Percentiles rank a stretch among this genome's conserved stretches.
Evolutionary conservation across 2,113 vertebrate genomes (phyloP).

Genomic region (Periophthalmus modestus): DNA sequence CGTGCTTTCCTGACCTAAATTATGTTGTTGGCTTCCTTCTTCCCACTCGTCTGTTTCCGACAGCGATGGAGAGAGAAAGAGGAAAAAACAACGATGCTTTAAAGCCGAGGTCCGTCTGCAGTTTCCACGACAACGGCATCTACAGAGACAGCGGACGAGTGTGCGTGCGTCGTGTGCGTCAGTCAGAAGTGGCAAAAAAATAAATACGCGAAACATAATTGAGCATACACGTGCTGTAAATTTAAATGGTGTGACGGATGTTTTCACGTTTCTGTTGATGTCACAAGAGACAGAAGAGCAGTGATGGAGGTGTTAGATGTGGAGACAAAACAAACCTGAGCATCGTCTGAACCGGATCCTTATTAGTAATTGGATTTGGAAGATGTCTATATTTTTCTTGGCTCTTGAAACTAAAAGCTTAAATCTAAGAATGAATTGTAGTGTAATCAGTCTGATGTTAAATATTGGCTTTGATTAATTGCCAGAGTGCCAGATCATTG

Average conservation of each 20-base stretch:
- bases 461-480: background rate
- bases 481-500: too few species aligned
- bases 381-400: too few species aligned
- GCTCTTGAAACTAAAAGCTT: too few species aligned
- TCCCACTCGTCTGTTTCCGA: slow-evolving; percentile 18
- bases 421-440: background rate
- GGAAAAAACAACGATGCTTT: slow-evolving; percentile 4
- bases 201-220: slow-evolving; percentile 21
- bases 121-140: slow-evolving; percentile 74
- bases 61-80: slow-evolving; percentile 1
- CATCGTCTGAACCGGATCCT: background rate
- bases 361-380: background rate
- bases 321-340: too few species aligned
- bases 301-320: background rate
- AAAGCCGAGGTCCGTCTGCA: slow-evolving; percentile 47
- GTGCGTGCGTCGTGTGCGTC: slow-evolving; percentile 20
- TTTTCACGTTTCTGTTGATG: background rate
- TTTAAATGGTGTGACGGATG: background rate
- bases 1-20: slow-evolving; percentile 42
- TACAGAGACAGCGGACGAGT: slow-evolving; percentile 25
- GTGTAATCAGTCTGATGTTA: background rate
- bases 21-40: slow-evolving; percentile 38
- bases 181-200: slow-evolving; percentile 12
- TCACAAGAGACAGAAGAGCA: background rate
- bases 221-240: slow-evolving; percentile 5